phyloP scores from a whole-genome alignment of 2,113 vertebrate species.

The Archilochus colubris region DNA sequence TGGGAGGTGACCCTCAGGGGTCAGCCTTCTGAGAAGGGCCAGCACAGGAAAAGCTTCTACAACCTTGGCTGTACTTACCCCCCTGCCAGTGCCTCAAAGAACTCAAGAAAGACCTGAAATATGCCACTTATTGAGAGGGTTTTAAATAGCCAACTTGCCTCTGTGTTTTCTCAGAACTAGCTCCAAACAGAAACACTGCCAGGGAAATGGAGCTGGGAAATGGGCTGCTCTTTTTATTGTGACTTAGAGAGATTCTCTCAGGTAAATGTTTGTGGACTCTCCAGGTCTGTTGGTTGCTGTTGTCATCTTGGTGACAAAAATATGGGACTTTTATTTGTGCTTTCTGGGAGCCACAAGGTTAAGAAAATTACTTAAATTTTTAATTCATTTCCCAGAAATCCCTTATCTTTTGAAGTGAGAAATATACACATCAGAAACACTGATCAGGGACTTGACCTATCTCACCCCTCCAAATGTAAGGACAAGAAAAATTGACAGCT shows the following conservation, averaged over 20 bases:
- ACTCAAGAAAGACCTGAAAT: not conserved
- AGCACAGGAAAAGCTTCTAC: not conserved
- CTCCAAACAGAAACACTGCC: not conserved
- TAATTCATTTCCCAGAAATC: not conserved
- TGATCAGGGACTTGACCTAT: not conserved
- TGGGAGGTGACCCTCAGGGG: not conserved
- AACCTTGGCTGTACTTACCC: not conserved
- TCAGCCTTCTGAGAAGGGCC: not conserved
- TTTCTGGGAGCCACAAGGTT: conserved; percentile 22
- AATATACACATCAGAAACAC: not conserved
- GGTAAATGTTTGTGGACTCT: conserved; percentile 60
- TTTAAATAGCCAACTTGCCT: not conserved
- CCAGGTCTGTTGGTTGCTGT: conserved; percentile 50
- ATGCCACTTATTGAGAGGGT: not conserved
- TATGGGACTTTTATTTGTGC: conserved; percentile 34
- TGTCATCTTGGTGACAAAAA: conserved; percentile 71
- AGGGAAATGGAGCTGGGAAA: conserved; percentile 22
- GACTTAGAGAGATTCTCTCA: not conserved
- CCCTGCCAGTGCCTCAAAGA: not conserved
- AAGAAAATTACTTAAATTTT: conserved; percentile 52
- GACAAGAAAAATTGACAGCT: not conserved
- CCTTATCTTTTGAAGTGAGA: not conserved
- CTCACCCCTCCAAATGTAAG: not conserved
- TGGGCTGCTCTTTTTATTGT: not conserved
- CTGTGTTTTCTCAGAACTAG: not conserved